Conservation (phyloP, 2,888 invertebrate genomes). For the Lasioglossum villosulum region DNA sequence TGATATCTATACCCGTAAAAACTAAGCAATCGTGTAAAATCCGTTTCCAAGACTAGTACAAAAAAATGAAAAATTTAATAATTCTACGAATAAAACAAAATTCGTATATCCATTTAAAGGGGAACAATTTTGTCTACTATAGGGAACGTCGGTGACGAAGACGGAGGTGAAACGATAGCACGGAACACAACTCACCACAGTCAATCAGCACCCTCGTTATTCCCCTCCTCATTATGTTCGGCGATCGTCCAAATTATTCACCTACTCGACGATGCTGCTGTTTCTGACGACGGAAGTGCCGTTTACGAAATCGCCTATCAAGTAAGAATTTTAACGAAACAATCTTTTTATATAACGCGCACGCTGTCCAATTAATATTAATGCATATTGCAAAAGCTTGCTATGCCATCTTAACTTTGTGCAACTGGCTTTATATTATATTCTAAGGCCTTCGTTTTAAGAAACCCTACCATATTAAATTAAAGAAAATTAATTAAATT, state of each 20-base stretch:
- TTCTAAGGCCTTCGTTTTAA: no score
- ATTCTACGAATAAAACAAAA: neutral
- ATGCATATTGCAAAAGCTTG: neutral
- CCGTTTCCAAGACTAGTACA: neutral
- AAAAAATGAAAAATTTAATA: neutral
- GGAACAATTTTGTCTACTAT: neutral
- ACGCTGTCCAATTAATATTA: neutral
- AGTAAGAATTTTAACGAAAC: constrained; percentile 85
- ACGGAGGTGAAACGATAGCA: constrained; percentile 87
- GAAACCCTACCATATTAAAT: neutral
- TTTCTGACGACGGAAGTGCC: constrained; percentile 96
- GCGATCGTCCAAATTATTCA: constrained; percentile 98
- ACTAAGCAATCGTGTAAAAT: no score
- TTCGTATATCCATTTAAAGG: neutral
- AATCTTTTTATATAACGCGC: neutral
- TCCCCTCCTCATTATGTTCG: constrained; percentile 98
- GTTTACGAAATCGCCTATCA: constrained; percentile 99
- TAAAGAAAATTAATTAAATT: neutral
- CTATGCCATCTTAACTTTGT: neutral
- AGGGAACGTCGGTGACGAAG: constrained; percentile 84
- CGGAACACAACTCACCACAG: constrained; percentile 92
- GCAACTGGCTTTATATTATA: neutral
- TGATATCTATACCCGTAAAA: neutral
- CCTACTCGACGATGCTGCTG: constrained; percentile 97
- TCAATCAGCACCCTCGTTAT: constrained; percentile 96